A percentile compares a stretch with the other conserved stretches of the same genome.
phyloP scores from a whole-genome alignment of 2,888 invertebrate genomes.

The Napeogenes inachia region DNA sequence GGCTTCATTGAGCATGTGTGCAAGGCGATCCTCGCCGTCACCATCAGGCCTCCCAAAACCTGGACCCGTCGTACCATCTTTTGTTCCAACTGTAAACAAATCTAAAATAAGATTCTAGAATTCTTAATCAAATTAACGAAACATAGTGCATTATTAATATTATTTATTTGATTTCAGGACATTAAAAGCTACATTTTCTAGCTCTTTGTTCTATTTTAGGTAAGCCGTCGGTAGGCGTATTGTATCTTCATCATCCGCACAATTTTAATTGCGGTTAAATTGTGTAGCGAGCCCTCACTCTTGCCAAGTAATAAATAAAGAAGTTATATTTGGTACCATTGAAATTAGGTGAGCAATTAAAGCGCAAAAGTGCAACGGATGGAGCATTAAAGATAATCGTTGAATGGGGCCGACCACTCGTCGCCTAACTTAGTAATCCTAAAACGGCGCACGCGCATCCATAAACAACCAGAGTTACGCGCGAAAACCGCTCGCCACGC shows the following conservation, averaged over 20 bases:
- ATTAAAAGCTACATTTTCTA: slow-evolving; percentile 10
- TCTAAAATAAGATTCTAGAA: background rate
- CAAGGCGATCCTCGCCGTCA: slow-evolving; percentile 92
- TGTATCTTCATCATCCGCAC: slow-evolving; percentile 45
- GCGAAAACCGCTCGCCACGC: slow-evolving; percentile 67
- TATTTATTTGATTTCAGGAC: background rate
- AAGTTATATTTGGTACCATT: slow-evolving; percentile 75
- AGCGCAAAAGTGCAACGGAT: slow-evolving; percentile 54
- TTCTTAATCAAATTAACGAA: background rate
- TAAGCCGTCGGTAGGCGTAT: slow-evolving; percentile 32
- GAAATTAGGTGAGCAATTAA: slow-evolving; percentile 74
- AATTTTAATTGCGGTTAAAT: slow-evolving; percentile 70
- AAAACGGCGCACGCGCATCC: slow-evolving; percentile 66
- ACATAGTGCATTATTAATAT: background rate
- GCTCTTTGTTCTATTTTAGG: slow-evolving; percentile 31
- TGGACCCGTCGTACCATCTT: slow-evolving; percentile 87
- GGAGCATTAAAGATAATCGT: slow-evolving; percentile 64
- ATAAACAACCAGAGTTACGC: slow-evolving; percentile 71
- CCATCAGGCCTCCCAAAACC: slow-evolving; percentile 86
- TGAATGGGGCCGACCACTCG: slow-evolving; percentile 69
- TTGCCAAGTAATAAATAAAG: slow-evolving; percentile 73
- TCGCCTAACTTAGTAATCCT: slow-evolving; percentile 71
- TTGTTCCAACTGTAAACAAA: slow-evolving; percentile 79
- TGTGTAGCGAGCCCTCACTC: slow-evolving; percentile 51
- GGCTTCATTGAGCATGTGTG: slow-evolving; percentile 95